Evolutionary conservation across 1,140 invertebrate genomes (phyloP).

Genomic region (Agrypnia vestita): DNA sequence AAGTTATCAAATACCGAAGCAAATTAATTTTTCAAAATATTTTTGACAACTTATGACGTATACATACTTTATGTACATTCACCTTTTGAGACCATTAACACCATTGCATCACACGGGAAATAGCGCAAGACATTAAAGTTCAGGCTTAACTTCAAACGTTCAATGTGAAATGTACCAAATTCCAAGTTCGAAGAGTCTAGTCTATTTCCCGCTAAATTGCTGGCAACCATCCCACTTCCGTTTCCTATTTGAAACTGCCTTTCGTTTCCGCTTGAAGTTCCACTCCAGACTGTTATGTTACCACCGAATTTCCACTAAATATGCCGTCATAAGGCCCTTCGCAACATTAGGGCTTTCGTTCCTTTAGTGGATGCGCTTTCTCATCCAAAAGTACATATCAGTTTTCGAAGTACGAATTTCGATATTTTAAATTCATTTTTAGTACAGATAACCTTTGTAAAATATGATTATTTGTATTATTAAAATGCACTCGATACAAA

Average conservation of each 20-base stretch:
- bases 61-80: too few species aligned
- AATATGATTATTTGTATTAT: too few species aligned
- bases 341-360: too few species aligned
- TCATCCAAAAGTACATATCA: too few species aligned
- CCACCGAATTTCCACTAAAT: constrained; percentile 25
- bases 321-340: background rate
- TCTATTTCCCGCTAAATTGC: constrained; percentile 60
- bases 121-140: background rate
- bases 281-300: background rate
- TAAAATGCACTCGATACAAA: too few species aligned
- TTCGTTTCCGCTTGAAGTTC: constrained; percentile 56
- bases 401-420: too few species aligned
- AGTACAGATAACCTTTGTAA: too few species aligned
- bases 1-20: too few species aligned
- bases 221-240: constrained; percentile 60
- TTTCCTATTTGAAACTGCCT: constrained; percentile 60
- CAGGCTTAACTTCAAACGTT: constrained; percentile 40
- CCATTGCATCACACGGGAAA: background rate
- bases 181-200: constrained; percentile 48
- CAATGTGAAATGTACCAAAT: constrained; percentile 55
- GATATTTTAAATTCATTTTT: too few species aligned
- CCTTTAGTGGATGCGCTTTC: too few species aligned
- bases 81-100: background rate
- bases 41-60: too few species aligned
- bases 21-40: too few species aligned